These are phyloP conservation scores for Tiaroga cobitis DNA, from an alignment of 2,797 vertebrate species.

Conservation along the genomic window DNA sequence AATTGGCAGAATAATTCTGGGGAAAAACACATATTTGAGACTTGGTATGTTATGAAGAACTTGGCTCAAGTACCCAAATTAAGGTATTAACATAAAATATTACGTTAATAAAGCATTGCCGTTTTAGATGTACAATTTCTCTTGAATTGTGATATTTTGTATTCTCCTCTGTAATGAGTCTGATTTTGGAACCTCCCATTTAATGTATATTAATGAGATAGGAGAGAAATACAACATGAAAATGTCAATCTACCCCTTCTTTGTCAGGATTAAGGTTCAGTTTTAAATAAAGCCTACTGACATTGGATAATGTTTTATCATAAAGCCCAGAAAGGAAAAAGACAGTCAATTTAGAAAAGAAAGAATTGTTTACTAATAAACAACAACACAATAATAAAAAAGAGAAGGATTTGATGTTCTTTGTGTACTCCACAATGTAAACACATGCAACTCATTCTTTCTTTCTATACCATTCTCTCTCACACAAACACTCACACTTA, in stretches of 20 bases:
- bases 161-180: constrained; percentile 62
- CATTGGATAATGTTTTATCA: background rate
- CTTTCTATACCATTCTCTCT: background rate
- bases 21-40: background rate
- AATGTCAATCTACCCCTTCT: background rate
- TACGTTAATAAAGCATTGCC: background rate
- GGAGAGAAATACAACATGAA: constrained; percentile 28
- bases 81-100: background rate
- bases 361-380: constrained; percentile 43
- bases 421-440: background rate
- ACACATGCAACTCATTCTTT: background rate
- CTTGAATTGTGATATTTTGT: constrained; percentile 53
- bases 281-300: background rate
- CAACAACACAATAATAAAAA: constrained; percentile 44
- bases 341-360: constrained; percentile 17
- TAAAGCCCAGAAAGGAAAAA: constrained; percentile 6
- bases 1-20: background rate
- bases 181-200: constrained; percentile 52
- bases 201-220: constrained; percentile 12
- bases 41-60: background rate
- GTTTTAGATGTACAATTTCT: constrained; percentile 42
- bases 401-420: constrained; percentile 31
- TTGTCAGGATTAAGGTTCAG: background rate
- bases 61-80: background rate
- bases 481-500: background rate